A percentile compares a stretch with the other conserved stretches of the same genome.
Conservation (phyloP, 2,797 vertebrate genomes). For the Malacoraja senta region DNA sequence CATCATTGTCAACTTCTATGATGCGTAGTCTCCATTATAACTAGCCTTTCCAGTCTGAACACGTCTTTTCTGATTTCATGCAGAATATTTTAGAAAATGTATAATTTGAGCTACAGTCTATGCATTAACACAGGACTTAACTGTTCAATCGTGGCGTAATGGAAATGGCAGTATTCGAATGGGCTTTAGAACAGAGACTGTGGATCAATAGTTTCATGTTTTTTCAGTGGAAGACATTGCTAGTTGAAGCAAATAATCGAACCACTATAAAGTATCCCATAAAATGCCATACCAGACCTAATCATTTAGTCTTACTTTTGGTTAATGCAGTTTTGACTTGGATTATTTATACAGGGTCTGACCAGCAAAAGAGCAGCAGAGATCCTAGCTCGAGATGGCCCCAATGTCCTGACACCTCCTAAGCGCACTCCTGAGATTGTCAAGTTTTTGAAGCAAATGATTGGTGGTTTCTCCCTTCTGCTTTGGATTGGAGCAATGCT, state of each 20-base stretch:
- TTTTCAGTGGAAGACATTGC: background rate
- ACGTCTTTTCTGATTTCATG: background rate
- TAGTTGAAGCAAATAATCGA: background rate
- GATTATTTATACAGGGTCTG: conserved; percentile 55
- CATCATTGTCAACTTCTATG: background rate
- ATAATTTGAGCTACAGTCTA: background rate
- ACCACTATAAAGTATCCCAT: background rate
- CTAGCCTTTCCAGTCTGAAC: background rate
- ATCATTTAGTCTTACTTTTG: background rate
- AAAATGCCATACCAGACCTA: background rate
- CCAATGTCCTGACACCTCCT: conserved; percentile 62
- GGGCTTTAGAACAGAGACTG: background rate
- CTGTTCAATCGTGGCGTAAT: background rate
- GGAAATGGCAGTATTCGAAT: background rate
- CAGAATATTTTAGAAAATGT: conserved; percentile 7
- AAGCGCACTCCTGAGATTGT: conserved; percentile 61
- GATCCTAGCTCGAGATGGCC: conserved; percentile 58
- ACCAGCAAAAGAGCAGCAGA: conserved; percentile 57
- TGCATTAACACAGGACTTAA: background rate
- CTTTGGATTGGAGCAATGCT: conserved; percentile 63
- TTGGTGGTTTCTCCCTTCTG: conserved; percentile 66
- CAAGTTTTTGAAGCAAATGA: conserved; percentile 67
- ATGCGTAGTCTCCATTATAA: background rate
- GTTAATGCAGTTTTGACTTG: background rate
- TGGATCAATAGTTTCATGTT: background rate